Conservation (phyloP, 2,797 vertebrate species). For the Pantherophis vulpinus region DNA sequence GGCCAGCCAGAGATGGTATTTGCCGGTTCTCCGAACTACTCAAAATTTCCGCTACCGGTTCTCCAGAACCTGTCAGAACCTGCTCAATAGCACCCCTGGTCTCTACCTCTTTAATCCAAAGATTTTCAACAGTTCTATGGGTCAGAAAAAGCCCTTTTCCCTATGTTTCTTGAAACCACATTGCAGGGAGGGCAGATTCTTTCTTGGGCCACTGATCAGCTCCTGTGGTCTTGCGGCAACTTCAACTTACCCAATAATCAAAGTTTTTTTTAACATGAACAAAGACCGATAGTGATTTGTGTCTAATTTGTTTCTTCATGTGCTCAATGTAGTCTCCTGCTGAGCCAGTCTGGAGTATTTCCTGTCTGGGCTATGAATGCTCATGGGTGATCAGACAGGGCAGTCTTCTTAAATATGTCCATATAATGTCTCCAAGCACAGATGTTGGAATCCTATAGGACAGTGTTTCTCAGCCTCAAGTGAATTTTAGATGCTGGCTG, state of each 20-base stretch:
- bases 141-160: constrained; percentile 31
- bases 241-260: constrained; percentile 65
- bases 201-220: constrained; percentile 35
- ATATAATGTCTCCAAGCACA: constrained; percentile 33
- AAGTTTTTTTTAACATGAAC: constrained; percentile 69
- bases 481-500: not conserved
- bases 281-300: constrained; percentile 73
- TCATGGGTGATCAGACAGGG: constrained; percentile 52
- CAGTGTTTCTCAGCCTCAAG: constrained; percentile 9
- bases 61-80: too few relatives aligned
- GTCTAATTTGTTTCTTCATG: constrained; percentile 71
- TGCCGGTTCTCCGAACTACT: too few relatives aligned
- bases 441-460: constrained; percentile 26
- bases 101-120: not conserved
- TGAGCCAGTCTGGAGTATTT: constrained; percentile 71
- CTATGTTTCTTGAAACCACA: not conserved
- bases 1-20: too few relatives aligned
- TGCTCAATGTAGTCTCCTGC: constrained; percentile 69
- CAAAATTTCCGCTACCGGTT: too few relatives aligned
- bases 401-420: constrained; percentile 53
- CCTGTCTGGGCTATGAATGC: constrained; percentile 65
- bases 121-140: not conserved
- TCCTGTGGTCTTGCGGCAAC: constrained; percentile 66
- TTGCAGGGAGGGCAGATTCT: constrained; percentile 39
- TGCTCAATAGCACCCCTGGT: too few relatives aligned